Conservation (phyloP, 2,113 vertebrate species). For the Rhinopithecus roxellana region DNA sequence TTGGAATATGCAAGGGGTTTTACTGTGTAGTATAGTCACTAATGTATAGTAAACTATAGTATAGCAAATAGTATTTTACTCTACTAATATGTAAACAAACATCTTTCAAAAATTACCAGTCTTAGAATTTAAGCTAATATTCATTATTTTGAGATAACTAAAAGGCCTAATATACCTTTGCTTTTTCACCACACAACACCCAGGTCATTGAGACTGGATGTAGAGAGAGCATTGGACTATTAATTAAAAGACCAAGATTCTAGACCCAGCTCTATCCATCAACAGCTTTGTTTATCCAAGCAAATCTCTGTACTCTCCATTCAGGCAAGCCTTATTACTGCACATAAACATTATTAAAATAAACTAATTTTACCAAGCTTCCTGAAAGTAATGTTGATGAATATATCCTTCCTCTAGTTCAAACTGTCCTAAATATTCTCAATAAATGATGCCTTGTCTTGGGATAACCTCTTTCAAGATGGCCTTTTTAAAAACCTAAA, state of each 20-base stretch:
- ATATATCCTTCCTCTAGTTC: conserved; percentile 28
- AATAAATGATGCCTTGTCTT: background rate
- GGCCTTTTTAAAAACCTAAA: conserved; percentile 10
- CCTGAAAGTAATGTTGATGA: conserved; percentile 14
- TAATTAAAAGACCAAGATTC: background rate
- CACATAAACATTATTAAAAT: background rate
- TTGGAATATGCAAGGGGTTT: conserved; percentile 10
- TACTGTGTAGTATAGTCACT: background rate
- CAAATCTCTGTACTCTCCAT: background rate
- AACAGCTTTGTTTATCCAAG: conserved; percentile 39
- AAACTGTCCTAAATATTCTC: conserved; percentile 14
- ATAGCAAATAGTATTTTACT: background rate
- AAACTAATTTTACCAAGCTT: conserved; percentile 43
- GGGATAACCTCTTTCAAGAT: background rate
- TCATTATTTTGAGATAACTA: conserved; percentile 31
- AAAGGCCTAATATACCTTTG: background rate
- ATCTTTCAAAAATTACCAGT: conserved; percentile 11
- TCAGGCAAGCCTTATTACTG: background rate
- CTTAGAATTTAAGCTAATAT: conserved; percentile 21
- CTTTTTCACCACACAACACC: background rate
- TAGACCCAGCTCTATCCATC: background rate
- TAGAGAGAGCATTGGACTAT: conserved; percentile 25
- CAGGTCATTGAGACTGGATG: background rate
- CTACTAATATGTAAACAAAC: background rate
- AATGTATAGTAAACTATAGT: background rate